phyloP scores from a whole-genome alignment of 2,113 vertebrate species.

The Cyprinus carpio region DNA sequence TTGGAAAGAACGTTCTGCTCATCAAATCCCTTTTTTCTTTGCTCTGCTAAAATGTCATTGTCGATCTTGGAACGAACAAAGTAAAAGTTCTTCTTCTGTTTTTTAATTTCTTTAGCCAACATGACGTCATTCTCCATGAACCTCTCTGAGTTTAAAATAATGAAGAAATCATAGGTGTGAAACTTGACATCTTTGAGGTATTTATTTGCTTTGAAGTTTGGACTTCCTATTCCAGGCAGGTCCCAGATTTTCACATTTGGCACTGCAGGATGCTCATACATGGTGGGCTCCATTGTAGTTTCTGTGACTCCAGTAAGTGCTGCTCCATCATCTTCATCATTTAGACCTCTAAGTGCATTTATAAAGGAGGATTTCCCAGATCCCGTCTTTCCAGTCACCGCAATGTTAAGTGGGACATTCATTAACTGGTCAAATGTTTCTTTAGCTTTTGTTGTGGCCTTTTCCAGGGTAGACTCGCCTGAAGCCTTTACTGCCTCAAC shows the following conservation, averaged over 20 bases:
- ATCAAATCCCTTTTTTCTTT: slow-evolving; percentile 32
- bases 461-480: slow-evolving; percentile 34
- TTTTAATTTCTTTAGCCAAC: slow-evolving; percentile 68
- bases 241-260: slow-evolving; percentile 72
- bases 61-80: slow-evolving; percentile 59
- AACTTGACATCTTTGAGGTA: slow-evolving; percentile 71
- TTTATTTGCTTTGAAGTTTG: slow-evolving; percentile 60
- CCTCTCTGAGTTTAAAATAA: slow-evolving; percentile 67
- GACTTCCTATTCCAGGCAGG: slow-evolving; percentile 71
- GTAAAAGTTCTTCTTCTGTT: slow-evolving; percentile 52
- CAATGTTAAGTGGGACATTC: slow-evolving; percentile 66
- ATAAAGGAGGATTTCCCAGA: slow-evolving; percentile 76
- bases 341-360: slow-evolving; percentile 70
- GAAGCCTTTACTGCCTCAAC: slow-evolving; percentile 27
- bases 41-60: slow-evolving; percentile 42
- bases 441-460: slow-evolving; percentile 34
- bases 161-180: slow-evolving; percentile 72
- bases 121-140: slow-evolving; percentile 67
- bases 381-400: slow-evolving; percentile 70
- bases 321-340: slow-evolving; percentile 63
- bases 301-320: slow-evolving; percentile 71
- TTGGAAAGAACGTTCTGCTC: slow-evolving; percentile 28
- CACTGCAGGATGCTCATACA: slow-evolving; percentile 68
- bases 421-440: slow-evolving; percentile 28
- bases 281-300: slow-evolving; percentile 64